A percentile compares a stretch with the other conserved stretches of the same genome.
Conservation (phyloP, 2,797 vertebrate genomes). For the Cyprinella venusta region DNA sequence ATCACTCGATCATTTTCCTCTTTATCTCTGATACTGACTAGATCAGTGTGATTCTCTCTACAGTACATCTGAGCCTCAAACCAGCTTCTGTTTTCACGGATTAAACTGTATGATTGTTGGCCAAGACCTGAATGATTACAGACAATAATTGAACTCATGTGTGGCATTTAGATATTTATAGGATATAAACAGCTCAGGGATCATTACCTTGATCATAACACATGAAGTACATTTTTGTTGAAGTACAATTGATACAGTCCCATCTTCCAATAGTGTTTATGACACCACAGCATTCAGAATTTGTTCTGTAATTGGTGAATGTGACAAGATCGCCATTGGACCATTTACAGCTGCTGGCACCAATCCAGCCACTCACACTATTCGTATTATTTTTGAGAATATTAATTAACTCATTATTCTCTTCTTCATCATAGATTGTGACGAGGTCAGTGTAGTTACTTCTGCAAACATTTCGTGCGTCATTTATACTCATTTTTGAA, state of each 20-base stretch:
- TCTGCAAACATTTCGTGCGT: accelerated
- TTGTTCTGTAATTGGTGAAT: accelerated
- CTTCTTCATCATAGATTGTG: background rate
- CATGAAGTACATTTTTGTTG: constrained; percentile 35
- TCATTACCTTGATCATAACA: constrained; percentile 59
- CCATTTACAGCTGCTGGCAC: constrained; percentile 38
- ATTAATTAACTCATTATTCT: accelerated
- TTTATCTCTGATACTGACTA: constrained; percentile 45
- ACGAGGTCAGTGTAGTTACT: background rate
- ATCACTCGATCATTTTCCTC: accelerated
- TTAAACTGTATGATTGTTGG: background rate
- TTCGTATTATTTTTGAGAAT: background rate
- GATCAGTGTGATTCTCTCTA: constrained; percentile 26
- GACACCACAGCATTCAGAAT: background rate
- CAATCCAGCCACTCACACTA: constrained; percentile 5
- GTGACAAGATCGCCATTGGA: background rate
- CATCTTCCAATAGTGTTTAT: background rate
- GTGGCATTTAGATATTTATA: background rate
- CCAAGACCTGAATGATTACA: background rate
- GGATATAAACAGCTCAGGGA: background rate
- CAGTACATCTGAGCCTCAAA: constrained; percentile 65
- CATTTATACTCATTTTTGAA: background rate
- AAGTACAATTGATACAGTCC: background rate
- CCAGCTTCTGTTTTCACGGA: constrained; percentile 49
- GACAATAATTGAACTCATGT: background rate